Conservation (phyloP, 1,140 invertebrate species). For the Achroia grisella region DNA sequence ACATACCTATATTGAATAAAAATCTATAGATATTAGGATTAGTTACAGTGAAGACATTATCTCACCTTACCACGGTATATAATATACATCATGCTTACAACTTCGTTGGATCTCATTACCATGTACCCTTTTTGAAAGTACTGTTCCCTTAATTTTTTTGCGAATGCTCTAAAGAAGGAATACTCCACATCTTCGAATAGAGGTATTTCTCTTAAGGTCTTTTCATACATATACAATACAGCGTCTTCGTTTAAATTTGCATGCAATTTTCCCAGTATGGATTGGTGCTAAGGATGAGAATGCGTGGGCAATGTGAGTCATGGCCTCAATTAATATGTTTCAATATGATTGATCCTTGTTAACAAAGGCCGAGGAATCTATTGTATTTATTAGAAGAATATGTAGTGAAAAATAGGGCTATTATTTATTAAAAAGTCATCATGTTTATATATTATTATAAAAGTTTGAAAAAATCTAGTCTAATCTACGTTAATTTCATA, state of each 20-base stretch:
- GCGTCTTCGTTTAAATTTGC: conserved; percentile 67
- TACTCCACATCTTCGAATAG: conserved; percentile 65
- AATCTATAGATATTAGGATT: too few relatives aligned
- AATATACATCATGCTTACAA: conserved; percentile 57
- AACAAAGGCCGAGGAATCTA: too few relatives aligned
- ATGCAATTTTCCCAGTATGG: conserved; percentile 63
- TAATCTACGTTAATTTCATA: too few relatives aligned
- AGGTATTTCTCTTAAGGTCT: conserved; percentile 63
- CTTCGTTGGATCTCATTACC: conserved; percentile 60
- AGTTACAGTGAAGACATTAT: background rate
- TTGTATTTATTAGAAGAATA: too few relatives aligned
- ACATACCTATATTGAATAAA: too few relatives aligned
- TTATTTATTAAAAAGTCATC: too few relatives aligned
- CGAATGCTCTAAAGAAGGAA: conserved; percentile 68
- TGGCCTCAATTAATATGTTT: background rate
- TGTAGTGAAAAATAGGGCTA: too few relatives aligned
- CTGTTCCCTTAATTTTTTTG: conserved; percentile 56
- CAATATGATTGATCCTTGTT: too few relatives aligned
- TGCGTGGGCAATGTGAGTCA: background rate
- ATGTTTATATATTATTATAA: too few relatives aligned
- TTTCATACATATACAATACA: conserved; percentile 66
- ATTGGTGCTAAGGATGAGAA: conserved; percentile 46
- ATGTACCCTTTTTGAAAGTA: conserved; percentile 69
- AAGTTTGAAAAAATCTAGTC: too few relatives aligned
- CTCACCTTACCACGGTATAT: conserved; percentile 63